These are phyloP conservation scores for Cichlasoma orientale DNA, from an alignment of 2,797 vertebrate genomes.

Conservation along the genomic window DNA sequence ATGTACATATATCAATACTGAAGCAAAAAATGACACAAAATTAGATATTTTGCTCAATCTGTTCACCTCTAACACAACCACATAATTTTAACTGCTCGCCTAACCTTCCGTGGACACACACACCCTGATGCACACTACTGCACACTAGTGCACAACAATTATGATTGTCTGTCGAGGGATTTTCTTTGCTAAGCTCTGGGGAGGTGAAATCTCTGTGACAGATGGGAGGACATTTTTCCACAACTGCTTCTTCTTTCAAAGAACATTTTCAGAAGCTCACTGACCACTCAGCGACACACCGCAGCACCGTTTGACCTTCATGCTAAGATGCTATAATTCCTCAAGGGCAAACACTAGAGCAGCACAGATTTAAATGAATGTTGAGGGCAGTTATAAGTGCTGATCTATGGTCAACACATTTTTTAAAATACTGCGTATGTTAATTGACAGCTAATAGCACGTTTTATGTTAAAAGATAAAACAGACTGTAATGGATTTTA, in stretches of 20 bases:
- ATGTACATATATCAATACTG: not conserved
- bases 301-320: not conserved
- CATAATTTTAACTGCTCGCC: not conserved
- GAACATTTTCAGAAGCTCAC: constrained; percentile 14
- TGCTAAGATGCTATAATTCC: not conserved
- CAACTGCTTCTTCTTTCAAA: constrained; percentile 40
- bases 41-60: not conserved
- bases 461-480: constrained; percentile 5
- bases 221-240: constrained; percentile 63
- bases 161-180: constrained; percentile 62
- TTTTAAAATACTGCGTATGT: not conserved
- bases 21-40: not conserved
- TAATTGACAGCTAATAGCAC: constrained; percentile 16
- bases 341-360: not conserved
- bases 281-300: constrained; percentile 16
- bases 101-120: constrained; percentile 4
- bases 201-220: constrained; percentile 66
- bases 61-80: not conserved
- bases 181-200: constrained; percentile 56
- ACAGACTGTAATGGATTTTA: constrained; percentile 4
- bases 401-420: not conserved
- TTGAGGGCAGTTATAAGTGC: not conserved
- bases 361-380: not conserved
- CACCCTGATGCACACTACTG: constrained; percentile 9
- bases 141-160: constrained; percentile 54